A percentile compares a stretch with the other conserved stretches of the same genome.
Evolutionary conservation across 2,888 invertebrate species (phyloP).

Genomic region (Agonum fuliginosum): DNA sequence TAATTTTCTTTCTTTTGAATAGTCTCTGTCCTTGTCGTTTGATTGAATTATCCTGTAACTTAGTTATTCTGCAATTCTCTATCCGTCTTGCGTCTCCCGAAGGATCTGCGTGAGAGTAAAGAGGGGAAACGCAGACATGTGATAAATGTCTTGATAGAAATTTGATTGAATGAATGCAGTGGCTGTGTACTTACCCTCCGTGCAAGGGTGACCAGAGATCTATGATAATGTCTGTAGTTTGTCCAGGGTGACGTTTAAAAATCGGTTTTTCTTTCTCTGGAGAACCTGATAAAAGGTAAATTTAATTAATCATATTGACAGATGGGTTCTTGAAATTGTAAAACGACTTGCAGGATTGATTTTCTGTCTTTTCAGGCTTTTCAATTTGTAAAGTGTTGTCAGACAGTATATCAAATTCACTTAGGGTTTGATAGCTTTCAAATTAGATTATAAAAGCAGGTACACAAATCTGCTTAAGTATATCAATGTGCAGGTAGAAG

Average conservation of each 20-base stretch:
- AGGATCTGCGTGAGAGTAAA: constrained; percentile 1
- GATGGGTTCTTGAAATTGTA: neutral
- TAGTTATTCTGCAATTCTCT: constrained; percentile 49
- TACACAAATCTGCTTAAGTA: no score
- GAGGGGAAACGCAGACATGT: constrained; percentile 35
- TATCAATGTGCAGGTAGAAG: no score
- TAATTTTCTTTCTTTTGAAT: constrained; percentile 11
- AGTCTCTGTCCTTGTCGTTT: constrained; percentile 42
- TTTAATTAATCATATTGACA: neutral
- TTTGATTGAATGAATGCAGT: constrained; percentile 53
- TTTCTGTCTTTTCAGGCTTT: no score
- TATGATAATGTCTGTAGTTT: constrained; percentile 49
- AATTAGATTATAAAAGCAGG: no score
- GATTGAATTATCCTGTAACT: constrained; percentile 48
- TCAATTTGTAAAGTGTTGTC: no score
- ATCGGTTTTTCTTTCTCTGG: neutral
- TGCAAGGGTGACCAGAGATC: constrained; percentile 21
- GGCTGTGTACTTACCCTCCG: constrained; percentile 27
- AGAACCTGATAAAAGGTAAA: neutral
- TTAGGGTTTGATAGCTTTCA: no score
- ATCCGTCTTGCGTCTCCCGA: constrained; percentile 26
- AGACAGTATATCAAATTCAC: no score
- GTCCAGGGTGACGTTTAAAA: neutral
- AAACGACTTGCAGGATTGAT: no score
- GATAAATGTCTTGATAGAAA: constrained; percentile 52